Percentiles rank a stretch among this genome's conserved stretches.
Conservation (phyloP, 2,888 invertebrate species). For the Anagyrus pseudococci region DNA sequence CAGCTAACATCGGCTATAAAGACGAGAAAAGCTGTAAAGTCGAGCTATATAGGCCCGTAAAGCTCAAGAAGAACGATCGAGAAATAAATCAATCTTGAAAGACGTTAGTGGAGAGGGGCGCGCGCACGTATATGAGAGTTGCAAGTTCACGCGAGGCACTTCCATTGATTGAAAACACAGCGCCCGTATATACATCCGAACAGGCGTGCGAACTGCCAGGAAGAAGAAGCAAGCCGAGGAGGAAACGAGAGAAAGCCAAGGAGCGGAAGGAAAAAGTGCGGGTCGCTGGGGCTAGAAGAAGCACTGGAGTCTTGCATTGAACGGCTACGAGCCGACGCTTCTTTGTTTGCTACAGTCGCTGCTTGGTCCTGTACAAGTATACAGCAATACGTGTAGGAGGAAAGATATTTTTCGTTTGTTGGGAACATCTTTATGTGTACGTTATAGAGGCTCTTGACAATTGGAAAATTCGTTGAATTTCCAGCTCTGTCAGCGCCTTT, state of each 20-base stretch:
- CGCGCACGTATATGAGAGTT: too few relatives aligned
- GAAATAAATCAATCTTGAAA: too few relatives aligned
- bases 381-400: not conserved
- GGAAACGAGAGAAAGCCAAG: not conserved
- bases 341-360: not conserved
- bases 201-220: not conserved
- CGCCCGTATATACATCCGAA: not conserved
- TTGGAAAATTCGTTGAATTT: slow-evolving; percentile 6
- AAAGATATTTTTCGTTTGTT: slow-evolving; percentile 14
- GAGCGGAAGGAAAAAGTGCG: not conserved
- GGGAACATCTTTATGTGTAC: slow-evolving; percentile 17
- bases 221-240: not conserved
- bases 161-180: slow-evolving; percentile 17
- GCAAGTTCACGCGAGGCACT: slow-evolving; percentile 8
- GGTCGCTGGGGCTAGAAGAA: not conserved
- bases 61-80: too few relatives aligned
- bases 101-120: too few relatives aligned
- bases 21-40: too few relatives aligned
- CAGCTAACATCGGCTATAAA: too few relatives aligned
- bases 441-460: slow-evolving; percentile 2
- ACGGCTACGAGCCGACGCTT: not conserved
- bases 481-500: too few relatives aligned
- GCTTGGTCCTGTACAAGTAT: not conserved
- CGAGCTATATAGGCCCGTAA: too few relatives aligned
- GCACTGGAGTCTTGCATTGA: too few relatives aligned